Evolutionary conservation across 1,140 invertebrate species (phyloP), one percentile per base, ranked within the genome.

Genomic region (Drosophila bipectinata): DNA sequence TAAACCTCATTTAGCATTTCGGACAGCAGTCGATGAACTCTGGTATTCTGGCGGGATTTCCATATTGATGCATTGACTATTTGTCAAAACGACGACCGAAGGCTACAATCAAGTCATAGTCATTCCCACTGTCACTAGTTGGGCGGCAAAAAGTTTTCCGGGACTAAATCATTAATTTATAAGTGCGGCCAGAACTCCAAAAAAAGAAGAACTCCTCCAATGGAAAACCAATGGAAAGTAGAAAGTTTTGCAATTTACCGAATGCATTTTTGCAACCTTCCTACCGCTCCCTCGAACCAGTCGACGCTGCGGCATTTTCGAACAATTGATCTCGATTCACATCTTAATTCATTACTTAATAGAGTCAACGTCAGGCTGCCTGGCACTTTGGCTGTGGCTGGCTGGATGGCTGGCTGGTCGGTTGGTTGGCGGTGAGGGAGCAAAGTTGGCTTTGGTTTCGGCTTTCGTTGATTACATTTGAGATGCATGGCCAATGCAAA

Each of bases 331-430:
- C 82, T 71, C 82, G 60, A 78, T 82, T 81, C 78, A 75, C 72
- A 61, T 81, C 78, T 81, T 82, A 88, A 88, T 87, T 85, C 82
- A 87, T 81, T 87, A 80, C 68, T 62, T 87, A 85, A 85, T 85
- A 87, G 78, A 88, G 69, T 75, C 64, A 57, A 61, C 55, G 30
- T 47, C 39, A 52, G 71, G 24, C 53, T 14, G 24, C n/a, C 55
- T 39, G 49, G 26, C 48, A 51, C 47, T 26, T 69, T 56, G 57
- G 24, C 54, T 32, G 6, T 30, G 21, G 21, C 8, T 30, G 28
- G 68, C 15, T 15, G 18, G n/a, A 1, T 18, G 58, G 30, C 18
- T 30, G 26, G 26, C n/a, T 14, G 41, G 47, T 26, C 28, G 12
- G n/a, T 30, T 32, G 30, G 24, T 32, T 58, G 58, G 26, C 55